phyloP scores from a whole-genome alignment of 2,797 vertebrate genomes.

The Eospalax fontanierii region DNA sequence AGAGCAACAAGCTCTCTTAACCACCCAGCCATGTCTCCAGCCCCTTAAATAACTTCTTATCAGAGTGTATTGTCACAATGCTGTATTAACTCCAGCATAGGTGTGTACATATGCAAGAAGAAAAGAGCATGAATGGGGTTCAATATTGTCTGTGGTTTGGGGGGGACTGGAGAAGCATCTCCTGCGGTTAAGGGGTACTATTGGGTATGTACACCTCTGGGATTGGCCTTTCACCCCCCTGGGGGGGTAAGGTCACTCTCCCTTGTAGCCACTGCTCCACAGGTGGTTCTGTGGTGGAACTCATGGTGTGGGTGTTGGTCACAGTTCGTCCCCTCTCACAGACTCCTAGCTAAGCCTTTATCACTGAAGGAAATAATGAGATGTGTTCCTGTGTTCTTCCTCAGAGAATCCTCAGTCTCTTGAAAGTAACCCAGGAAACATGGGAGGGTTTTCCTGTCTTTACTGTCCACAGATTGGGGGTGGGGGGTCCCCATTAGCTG shows the following conservation, averaged over 20 bases:
- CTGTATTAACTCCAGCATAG: neutral
- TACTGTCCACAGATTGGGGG: neutral
- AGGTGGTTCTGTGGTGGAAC: neutral
- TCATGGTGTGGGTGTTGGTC: neutral
- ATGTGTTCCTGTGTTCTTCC: conserved; percentile 44
- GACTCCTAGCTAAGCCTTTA: neutral
- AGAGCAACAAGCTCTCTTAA: neutral
- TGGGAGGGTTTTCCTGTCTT: neutral
- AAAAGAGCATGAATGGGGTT: neutral
- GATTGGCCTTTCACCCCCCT: neutral
- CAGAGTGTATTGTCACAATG: neutral
- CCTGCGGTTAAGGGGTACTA: neutral
- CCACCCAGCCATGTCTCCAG: neutral
- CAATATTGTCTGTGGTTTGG: too few species aligned
- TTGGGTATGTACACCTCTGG: too few species aligned
- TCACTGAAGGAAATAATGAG: conserved; percentile 69
- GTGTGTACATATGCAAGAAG: too few species aligned
- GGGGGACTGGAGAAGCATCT: neutral
- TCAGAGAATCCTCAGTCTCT: conserved; percentile 53
- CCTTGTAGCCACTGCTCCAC: neutral
- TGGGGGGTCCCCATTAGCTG: neutral
- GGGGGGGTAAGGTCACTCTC: neutral
- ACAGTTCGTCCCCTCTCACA: neutral
- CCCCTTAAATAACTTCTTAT: neutral
- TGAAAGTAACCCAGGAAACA: neutral